Evolutionary conservation across 2,888 invertebrate genomes (phyloP), one percentile per base, ranked within the genome.

Genomic region (Melieria crassipennis): DNA sequence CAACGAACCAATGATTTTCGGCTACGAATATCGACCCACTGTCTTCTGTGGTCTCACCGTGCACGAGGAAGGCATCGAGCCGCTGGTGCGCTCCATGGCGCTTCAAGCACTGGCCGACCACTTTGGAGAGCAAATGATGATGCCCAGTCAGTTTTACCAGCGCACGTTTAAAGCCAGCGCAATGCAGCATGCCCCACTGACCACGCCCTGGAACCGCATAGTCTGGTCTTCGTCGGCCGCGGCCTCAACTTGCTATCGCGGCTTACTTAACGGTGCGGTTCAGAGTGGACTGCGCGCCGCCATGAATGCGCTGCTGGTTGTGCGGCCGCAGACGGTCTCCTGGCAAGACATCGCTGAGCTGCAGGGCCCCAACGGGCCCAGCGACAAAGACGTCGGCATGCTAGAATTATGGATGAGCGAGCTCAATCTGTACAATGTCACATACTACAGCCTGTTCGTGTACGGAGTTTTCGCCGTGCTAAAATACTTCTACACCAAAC

Each of bases 251-350:
- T 77, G 70, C 46, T 83, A 82, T 76, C 84, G 87, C 16, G 85
- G 83, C n/a, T 77, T 79, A n/a, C 75, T 86, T 64, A 82, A 82
- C 5, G 87, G 87, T 0, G 85, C 86, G 0, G 84, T 86, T 0
- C 85, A 86, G 72, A 86, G 86, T 71, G 86, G 86, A 0, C 55
- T 84, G 1, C 78, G 85, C 62, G 83, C 87, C 5, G 87, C 87
- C 0, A 75, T 84, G 10, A 79, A 80, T 75, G 81, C 85, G 1
- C 70, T 86, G 7, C 78, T 84, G 2, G 69, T 83, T 9, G 73
- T 85, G 4, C 78, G 86, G 5, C 86, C 86, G 0, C 86, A 86
- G 77, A 80, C 78, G 62, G 82, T 86, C 2, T 69, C 73, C 7
- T 86, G 85, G 84, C 77, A 77, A 62, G 87, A 86, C 74, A 75